phyloP scores from a whole-genome alignment of 2,888 invertebrate genomes.

The Eilema sororculum region DNA sequence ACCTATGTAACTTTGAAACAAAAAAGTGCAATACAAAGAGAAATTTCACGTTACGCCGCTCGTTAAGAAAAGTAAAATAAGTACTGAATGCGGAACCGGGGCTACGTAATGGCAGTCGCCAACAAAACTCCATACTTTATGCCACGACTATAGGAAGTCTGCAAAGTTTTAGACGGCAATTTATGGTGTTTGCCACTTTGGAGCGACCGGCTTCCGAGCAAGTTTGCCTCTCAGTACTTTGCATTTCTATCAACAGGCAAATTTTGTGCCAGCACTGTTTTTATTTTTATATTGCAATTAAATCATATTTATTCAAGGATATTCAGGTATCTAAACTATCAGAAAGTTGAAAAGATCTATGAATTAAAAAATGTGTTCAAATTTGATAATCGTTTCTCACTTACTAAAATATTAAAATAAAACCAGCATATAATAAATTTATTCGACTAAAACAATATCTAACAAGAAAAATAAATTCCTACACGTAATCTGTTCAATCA shows the following conservation, averaged over 20 bases:
- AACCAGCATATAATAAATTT: neutral
- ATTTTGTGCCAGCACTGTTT: neutral
- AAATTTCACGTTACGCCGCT: constrained; percentile 18
- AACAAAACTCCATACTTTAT: constrained; percentile 56
- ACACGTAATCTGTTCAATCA: neutral
- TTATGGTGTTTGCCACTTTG: constrained; percentile 62
- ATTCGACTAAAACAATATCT: neutral
- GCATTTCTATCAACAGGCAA: constrained; percentile 32
- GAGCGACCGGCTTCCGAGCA: constrained; percentile 54
- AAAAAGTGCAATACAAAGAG: constrained; percentile 11
- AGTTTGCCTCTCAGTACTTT: constrained; percentile 44
- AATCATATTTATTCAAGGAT: neutral
- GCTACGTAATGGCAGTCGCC: constrained; percentile 38
- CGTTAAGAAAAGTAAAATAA: constrained; percentile 25
- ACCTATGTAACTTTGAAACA: neutral
- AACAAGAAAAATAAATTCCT: neutral
- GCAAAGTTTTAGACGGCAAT: constrained; percentile 65
- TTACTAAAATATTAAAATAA: neutral
- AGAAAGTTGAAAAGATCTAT: neutral
- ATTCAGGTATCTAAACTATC: neutral
- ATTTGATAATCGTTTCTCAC: neutral
- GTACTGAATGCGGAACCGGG: constrained; percentile 29
- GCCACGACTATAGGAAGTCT: constrained; percentile 57
- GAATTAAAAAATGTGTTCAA: neutral
- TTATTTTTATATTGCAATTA: neutral